Conservation (phyloP, 2,888 invertebrate genomes). For the Charanyca ferruginea region DNA sequence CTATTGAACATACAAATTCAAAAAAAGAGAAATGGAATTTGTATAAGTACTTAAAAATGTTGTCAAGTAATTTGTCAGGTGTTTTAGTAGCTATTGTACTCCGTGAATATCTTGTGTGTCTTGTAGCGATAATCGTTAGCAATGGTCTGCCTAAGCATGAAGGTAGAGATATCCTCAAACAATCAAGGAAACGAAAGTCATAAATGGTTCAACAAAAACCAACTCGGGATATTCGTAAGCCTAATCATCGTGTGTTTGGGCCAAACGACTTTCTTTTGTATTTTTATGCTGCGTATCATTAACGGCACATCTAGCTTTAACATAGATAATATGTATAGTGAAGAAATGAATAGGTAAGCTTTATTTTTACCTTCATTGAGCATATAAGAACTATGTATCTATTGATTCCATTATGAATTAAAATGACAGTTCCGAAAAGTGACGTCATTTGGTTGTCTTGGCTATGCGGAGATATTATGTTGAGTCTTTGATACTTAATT, state of each 20-base stretch:
- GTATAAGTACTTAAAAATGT: no score
- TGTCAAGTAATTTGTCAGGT: no score
- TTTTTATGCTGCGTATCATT: not conserved
- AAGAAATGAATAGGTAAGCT: not conserved
- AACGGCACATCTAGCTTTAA: not conserved
- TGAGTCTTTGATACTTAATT: no score
- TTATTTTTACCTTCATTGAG: not conserved
- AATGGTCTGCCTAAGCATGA: not conserved
- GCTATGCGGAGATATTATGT: no score
- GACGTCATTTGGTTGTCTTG: no score
- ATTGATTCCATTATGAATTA: not conserved
- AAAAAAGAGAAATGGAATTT: no score
- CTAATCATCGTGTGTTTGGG: not conserved
- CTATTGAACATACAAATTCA: no score
- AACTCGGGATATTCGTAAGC: not conserved
- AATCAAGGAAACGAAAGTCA: not conserved
- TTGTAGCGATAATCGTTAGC: not conserved
- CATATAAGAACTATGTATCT: not conserved
- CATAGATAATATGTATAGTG: no score
- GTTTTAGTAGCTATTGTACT: no score
- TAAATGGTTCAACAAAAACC: slow-evolving; percentile 5
- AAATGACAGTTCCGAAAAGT: not conserved
- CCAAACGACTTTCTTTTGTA: slow-evolving; percentile 15
- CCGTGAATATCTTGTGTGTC: not conserved
- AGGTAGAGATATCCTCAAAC: not conserved